Percentiles rank a stretch among this genome's conserved stretches.
phyloP scores from a whole-genome alignment of 2,113 vertebrate species.

The Zosterops borbonicus region DNA sequence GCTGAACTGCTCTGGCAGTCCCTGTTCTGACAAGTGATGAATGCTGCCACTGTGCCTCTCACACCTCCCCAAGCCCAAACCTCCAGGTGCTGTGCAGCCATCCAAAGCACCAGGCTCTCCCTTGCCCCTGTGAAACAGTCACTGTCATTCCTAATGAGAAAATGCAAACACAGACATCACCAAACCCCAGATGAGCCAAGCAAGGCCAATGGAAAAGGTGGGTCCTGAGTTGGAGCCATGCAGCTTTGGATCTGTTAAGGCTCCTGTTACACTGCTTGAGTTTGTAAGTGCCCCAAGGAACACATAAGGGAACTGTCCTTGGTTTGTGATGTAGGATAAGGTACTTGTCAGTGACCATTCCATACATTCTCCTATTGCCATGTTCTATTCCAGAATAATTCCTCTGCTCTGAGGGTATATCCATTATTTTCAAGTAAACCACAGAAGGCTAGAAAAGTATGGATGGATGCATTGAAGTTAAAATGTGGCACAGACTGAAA shows the following conservation, averaged over 20 bases:
- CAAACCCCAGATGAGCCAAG: not conserved
- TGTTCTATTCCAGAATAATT: not conserved
- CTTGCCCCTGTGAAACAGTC: not conserved
- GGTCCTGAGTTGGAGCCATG: not conserved
- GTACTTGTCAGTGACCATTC: not conserved
- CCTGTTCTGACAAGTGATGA: not conserved
- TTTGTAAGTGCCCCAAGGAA: not conserved
- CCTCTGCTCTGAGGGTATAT: not conserved
- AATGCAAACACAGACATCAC: not conserved
- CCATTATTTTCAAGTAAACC: not conserved
- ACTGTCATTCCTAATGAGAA: not conserved
- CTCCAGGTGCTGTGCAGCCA: not conserved
- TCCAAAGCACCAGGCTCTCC: not conserved
- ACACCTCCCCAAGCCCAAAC: not conserved
- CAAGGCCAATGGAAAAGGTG: fast-evolving
- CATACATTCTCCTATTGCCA: not conserved
- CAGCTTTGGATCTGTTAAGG: not conserved
- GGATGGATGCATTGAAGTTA: not conserved
- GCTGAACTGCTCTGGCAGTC: not conserved
- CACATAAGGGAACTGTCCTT: not conserved
- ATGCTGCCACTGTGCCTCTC: not conserved
- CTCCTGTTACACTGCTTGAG: not conserved
- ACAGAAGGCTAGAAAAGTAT: not conserved
- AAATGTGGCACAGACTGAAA: not conserved
- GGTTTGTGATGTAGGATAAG: not conserved